Evolutionary conservation across 2,888 invertebrate species (phyloP).

Genomic region (Hyalella azteca): DNA sequence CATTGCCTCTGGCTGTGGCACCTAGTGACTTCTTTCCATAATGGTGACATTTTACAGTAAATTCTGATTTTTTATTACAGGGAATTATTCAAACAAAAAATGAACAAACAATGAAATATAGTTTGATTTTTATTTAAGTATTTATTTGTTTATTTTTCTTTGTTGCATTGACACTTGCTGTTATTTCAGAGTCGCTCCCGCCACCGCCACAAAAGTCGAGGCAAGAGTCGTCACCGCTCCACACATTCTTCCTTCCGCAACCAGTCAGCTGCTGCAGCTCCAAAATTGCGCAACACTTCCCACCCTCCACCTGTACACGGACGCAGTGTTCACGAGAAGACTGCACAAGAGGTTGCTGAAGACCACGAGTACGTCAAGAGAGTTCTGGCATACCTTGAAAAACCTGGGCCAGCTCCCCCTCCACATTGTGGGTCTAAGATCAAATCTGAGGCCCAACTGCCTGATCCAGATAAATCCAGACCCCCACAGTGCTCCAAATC

Average conservation of each 20-base stretch:
- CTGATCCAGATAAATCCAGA: background rate
- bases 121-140: too few relatives aligned
- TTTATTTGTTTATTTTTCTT: too few relatives aligned
- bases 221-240: constrained; percentile 19
- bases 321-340: background rate
- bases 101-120: too few relatives aligned
- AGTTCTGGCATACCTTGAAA: constrained; percentile 21
- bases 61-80: too few relatives aligned
- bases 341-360: constrained; percentile 13
- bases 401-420: background rate
- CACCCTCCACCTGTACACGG: constrained; percentile 1
- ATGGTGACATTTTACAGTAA: too few relatives aligned
- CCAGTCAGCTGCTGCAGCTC: background rate
- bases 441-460: background rate
- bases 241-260: constrained; percentile 5
- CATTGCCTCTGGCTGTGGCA: too few relatives aligned
- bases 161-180: too few relatives aligned
- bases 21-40: too few relatives aligned
- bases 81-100: too few relatives aligned
- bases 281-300: background rate
- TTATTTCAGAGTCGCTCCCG: constrained; percentile 27
- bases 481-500: constrained; percentile 29
- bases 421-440: background rate
- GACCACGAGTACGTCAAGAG: constrained; percentile 24
- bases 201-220: constrained; percentile 31